These are phyloP conservation scores for Andrena dorsata DNA, from an alignment of 2,888 invertebrate species.

Conservation along the genomic window DNA sequence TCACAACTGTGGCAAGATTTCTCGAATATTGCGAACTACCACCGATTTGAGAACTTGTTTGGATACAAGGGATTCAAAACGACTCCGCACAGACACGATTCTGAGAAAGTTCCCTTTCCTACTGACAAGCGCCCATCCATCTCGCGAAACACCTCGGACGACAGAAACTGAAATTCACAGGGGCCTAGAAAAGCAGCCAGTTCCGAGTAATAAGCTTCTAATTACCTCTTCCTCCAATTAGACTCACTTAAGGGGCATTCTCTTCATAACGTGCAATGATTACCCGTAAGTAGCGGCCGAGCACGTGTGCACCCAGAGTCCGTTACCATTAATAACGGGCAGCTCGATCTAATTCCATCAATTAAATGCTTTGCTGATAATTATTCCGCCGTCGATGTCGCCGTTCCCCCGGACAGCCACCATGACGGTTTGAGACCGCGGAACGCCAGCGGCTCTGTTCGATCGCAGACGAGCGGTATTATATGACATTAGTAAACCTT, in stretches of 20 bases:
- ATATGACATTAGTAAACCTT: conserved; percentile 67
- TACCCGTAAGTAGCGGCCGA: conserved; percentile 66
- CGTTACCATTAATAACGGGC: conserved; percentile 67
- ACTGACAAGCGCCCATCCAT: background rate
- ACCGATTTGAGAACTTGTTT: too few relatives aligned
- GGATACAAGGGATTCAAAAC: too few relatives aligned
- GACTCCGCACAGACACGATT: too few relatives aligned
- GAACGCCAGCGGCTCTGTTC: background rate
- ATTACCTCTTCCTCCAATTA: conserved; percentile 80
- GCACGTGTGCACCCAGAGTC: conserved; percentile 39
- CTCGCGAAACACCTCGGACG: background rate
- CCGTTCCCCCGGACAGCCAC: conserved; percentile 13
- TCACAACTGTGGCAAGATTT: too few relatives aligned
- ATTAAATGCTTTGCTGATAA: conserved; percentile 78
- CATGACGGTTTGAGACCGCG: background rate
- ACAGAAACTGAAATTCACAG: conserved; percentile 26
- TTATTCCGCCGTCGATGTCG: conserved; percentile 66
- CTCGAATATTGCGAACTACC: too few relatives aligned
- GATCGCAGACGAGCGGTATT: conserved; percentile 36
- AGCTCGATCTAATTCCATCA: conserved; percentile 75
- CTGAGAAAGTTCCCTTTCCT: too few relatives aligned
- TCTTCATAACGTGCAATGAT: conserved; percentile 78
- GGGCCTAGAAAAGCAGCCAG: conserved; percentile 27
- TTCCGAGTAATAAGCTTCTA: conserved; percentile 68
- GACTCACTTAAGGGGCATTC: conserved; percentile 75